These are phyloP conservation scores for Colius striatus DNA, from an alignment of 2,113 vertebrate genomes.

Conservation along the genomic window DNA sequence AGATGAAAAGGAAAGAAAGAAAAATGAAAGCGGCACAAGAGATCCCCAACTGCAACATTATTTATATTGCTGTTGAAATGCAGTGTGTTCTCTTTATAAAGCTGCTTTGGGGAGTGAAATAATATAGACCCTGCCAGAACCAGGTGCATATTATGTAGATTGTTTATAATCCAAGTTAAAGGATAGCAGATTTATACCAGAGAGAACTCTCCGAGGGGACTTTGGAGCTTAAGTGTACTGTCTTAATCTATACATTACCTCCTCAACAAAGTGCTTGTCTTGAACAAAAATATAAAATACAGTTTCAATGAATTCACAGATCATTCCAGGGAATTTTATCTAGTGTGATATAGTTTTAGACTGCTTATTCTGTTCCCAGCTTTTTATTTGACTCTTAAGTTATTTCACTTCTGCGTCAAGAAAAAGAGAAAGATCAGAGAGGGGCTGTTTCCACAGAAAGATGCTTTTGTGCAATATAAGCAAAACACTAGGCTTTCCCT, in stretches of 20 bases:
- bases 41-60: slow-evolving; percentile 62
- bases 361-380: slow-evolving; percentile 28
- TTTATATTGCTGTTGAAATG: slow-evolving; percentile 65
- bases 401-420: slow-evolving; percentile 13
- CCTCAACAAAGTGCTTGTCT: slow-evolving; percentile 36
- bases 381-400: slow-evolving; percentile 50
- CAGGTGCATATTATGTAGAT: slow-evolving; percentile 47
- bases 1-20: slow-evolving; percentile 64
- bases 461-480: neutral
- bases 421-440: slow-evolving; percentile 24
- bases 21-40: slow-evolving; percentile 44
- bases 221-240: slow-evolving; percentile 25
- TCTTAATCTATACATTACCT: slow-evolving; percentile 52
- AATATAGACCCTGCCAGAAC: slow-evolving; percentile 30
- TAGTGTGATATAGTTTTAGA: slow-evolving; percentile 44
- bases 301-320: slow-evolving; percentile 50
- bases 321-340: slow-evolving; percentile 53
- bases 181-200: slow-evolving; percentile 46
- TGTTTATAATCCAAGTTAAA: slow-evolving; percentile 59
- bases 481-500: neutral
- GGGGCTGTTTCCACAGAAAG: neutral
- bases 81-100: slow-evolving; percentile 53
- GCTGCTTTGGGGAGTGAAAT: slow-evolving; percentile 58
- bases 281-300: slow-evolving; percentile 17
- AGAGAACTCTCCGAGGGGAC: slow-evolving; percentile 24